Evolutionary conservation across 2,888 invertebrate genomes (phyloP).

Genomic region (Agrochola lychnidis): DNA sequence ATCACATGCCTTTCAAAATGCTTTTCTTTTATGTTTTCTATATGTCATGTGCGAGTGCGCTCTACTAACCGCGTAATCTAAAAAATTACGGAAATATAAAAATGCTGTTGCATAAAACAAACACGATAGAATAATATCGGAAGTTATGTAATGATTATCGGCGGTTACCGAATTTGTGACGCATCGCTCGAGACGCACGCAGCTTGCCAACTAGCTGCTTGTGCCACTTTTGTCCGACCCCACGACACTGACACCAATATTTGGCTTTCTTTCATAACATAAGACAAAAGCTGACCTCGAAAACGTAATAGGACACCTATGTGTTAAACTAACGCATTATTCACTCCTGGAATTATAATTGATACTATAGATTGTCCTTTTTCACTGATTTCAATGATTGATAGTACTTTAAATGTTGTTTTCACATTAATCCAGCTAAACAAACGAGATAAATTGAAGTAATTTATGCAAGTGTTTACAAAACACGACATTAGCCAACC

Average conservation of each 20-base stretch:
- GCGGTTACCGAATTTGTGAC: constrained; percentile 82
- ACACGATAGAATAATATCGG: constrained; percentile 77
- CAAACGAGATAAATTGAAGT: background rate
- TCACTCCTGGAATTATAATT: background rate
- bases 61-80: constrained; percentile 38
- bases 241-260: constrained; percentile 86
- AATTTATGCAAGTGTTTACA: constrained; percentile 13
- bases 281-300: constrained; percentile 81
- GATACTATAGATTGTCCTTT: background rate
- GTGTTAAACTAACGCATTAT: constrained; percentile 11
- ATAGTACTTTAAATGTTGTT: background rate
- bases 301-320: constrained; percentile 53
- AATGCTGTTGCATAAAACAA: constrained; percentile 75
- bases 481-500: constrained; percentile 35
- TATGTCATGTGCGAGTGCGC: constrained; percentile 13
- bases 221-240: constrained; percentile 79
- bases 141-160: constrained; percentile 82
- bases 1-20: constrained; percentile 29
- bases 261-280: constrained; percentile 82
- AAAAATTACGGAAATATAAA: constrained; percentile 46
- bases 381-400: background rate
- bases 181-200: constrained; percentile 79
- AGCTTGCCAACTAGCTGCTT: constrained; percentile 78
- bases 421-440: background rate
- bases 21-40: constrained; percentile 34